Base-by-base conservation (phyloP, 2,888 invertebrate genomes). In the Lycophotia porphyrea region DNA sequence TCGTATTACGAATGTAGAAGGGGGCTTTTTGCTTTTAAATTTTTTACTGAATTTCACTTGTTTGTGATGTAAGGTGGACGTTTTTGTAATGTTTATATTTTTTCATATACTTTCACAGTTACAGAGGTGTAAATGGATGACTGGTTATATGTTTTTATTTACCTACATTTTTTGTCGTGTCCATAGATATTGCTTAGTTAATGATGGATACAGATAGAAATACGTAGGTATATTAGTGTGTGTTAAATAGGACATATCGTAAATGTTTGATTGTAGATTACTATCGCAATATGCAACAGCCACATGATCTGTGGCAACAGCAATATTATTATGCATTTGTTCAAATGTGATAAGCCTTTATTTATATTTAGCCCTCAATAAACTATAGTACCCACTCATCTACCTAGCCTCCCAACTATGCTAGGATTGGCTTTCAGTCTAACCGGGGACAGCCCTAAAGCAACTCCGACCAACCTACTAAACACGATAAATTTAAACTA, bases 41-140 rank as follows among this genome's bases (percentile, higher is more conserved):
- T 95, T 96, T 88, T 96, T 95, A 95, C 89, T 88, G 87, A 90
- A 93, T 93, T 94, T 94, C 95, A 96, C 95, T 96, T 96, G 96
- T 88, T 89, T 60, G 67, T 81, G 87, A 84, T 76, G 91, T 92
- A 92, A 93, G 92, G 93, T 89, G 76, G 83, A 42, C 76, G 91
- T 94, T 94, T 94, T 93, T 94, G 85, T 91, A 82, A 87, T 93
- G 95, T 94, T 95, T 93, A 93, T 89, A 87, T 90, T 90, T 90
- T 90, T 90, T 86, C 78, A 8, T 24, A 39, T 61, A 69, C 76
- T 74, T 84, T 84, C 75, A 84, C 87, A 76, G 85, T 81, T 89
- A 81, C 39, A 61, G n/a, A 85, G 86, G 81, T 78, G 76, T 81
- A 79, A 81, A 86, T 87, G 79, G 80, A 79, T 78, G 84, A 85